Percentiles rank a stretch among this genome's conserved stretches.
These are phyloP conservation scores for Fringilla coelebs DNA, from an alignment of 2,797 vertebrate species.

Conservation along the genomic window DNA sequence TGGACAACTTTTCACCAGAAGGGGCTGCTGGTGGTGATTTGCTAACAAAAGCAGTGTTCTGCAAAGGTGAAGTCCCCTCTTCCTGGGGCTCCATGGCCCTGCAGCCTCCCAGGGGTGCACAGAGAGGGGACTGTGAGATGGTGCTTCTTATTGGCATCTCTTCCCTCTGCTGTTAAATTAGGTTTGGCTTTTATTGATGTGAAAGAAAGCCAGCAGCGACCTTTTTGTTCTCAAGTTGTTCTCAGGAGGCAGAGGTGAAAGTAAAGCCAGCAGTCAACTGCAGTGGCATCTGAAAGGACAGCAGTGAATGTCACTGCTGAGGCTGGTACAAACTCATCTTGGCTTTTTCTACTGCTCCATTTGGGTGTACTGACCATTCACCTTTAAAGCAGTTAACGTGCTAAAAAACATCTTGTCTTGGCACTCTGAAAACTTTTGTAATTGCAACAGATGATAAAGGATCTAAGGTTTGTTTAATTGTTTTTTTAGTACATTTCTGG, in stretches of 20 bases:
- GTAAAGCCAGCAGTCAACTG: background rate
- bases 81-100: accelerated
- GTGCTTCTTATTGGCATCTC: background rate
- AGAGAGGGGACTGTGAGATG: background rate
- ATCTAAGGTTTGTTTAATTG: background rate
- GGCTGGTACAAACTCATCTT: background rate
- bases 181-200: background rate
- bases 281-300: background rate
- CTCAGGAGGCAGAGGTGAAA: background rate
- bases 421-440: background rate
- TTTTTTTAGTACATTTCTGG: background rate
- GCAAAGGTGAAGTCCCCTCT: background rate
- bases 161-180: background rate
- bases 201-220: background rate
- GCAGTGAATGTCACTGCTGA: background rate
- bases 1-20: background rate
- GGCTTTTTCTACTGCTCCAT: background rate
- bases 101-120: background rate
- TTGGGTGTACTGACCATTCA: background rate
- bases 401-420: background rate
- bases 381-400: background rate
- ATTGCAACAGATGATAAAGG: background rate
- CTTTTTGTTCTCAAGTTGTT: background rate
- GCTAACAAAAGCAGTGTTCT: background rate
- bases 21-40: background rate